Evolutionary conservation across 2,888 invertebrate genomes (phyloP).

Genomic region (Lucinisca nassula): DNA sequence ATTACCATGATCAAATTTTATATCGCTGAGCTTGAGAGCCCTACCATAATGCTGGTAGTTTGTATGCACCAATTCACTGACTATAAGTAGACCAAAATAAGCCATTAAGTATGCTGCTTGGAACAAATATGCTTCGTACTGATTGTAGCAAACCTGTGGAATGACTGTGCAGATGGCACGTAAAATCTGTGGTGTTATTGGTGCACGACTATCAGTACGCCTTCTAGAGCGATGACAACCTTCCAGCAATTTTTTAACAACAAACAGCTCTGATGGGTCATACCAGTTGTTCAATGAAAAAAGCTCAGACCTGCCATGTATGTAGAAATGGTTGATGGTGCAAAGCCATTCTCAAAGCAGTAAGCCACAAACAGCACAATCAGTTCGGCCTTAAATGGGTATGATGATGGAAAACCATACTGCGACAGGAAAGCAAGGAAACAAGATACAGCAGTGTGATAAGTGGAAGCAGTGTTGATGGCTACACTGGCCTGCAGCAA

Average conservation of each 20-base stretch:
- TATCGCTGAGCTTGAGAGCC: not conserved
- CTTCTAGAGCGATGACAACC: not conserved
- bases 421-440: not conserved
- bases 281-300: conserved; percentile 12
- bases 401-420: not conserved
- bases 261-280: conserved; percentile 2
- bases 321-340: conserved; percentile 10
- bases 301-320: conserved; percentile 12
- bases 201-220: not conserved
- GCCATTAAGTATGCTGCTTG: too few species aligned
- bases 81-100: conserved; percentile 52
- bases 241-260: conserved; percentile 5
- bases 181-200: not conserved
- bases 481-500: not conserved
- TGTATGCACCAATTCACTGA: conserved; percentile 43
- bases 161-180: not conserved
- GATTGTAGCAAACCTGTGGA: not conserved
- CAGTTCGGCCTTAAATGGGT: not conserved
- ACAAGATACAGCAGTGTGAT: not conserved
- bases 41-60: not conserved
- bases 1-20: not conserved
- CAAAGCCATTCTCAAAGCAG: conserved; percentile 10
- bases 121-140: conserved; percentile 30
- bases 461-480: not conserved
- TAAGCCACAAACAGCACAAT: not conserved